A percentile compares a stretch with the other conserved stretches of the same genome.
These are phyloP conservation scores for Sceloporus tristichus DNA, from an alignment of 2,113 vertebrate species.

Conservation along the genomic window DNA sequence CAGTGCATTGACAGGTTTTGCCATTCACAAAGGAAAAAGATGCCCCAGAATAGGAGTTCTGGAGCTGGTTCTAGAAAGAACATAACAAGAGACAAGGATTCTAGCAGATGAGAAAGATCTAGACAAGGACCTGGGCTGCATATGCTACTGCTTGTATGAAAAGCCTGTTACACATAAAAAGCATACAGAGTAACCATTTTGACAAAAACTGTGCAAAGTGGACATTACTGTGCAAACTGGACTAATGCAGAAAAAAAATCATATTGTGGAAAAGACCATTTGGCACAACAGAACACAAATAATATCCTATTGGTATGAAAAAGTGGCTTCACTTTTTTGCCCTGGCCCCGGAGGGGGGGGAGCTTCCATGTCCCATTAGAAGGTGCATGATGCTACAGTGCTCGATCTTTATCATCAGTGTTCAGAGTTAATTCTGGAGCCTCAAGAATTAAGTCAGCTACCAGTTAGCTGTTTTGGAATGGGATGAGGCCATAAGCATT, in stretches of 20 bases:
- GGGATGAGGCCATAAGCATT: neutral
- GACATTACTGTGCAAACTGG: neutral
- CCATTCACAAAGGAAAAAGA: neutral
- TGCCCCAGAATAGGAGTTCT: neutral
- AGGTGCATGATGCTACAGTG: neutral
- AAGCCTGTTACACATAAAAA: too few relatives aligned
- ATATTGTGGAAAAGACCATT: neutral
- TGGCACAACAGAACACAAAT: neutral
- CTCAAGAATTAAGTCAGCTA: neutral
- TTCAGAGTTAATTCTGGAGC: neutral
- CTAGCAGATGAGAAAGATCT: too few relatives aligned
- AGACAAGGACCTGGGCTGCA: too few relatives aligned
- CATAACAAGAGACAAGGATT: neutral
- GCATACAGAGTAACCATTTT: neutral
- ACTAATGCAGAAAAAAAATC: neutral
- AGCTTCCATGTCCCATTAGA: neutral
- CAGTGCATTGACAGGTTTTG: constrained; percentile 18
- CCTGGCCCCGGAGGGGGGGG: too few relatives aligned
- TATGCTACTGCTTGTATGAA: too few relatives aligned
- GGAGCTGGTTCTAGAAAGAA: neutral
- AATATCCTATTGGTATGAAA: neutral
- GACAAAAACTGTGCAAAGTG: neutral
- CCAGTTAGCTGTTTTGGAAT: neutral
- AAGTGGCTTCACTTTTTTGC: neutral
- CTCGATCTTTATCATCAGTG: neutral